phyloP scores from a whole-genome alignment of 2,797 vertebrate species.

The Margarornis squamiger region DNA sequence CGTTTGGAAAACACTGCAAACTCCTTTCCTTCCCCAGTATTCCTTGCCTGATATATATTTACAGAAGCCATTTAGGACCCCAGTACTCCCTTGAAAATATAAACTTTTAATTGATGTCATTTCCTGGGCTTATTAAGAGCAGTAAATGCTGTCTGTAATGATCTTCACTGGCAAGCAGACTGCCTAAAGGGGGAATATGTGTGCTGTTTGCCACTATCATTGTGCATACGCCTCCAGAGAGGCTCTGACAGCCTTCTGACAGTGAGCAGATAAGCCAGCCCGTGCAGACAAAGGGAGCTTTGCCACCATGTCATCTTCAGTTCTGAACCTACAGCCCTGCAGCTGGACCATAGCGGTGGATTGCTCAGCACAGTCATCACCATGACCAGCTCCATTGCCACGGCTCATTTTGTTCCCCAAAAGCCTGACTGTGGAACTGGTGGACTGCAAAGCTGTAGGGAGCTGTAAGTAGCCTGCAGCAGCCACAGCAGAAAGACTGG shows the following conservation, averaged over 20 bases:
- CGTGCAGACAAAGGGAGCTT: background rate
- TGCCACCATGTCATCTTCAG: background rate
- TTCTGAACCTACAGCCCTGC: no score
- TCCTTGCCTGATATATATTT: background rate
- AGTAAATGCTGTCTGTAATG: background rate
- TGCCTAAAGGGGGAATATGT: background rate
- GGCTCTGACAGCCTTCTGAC: background rate
- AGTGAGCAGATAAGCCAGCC: background rate
- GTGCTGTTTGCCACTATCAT: background rate
- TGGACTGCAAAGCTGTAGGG: background rate
- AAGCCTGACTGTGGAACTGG: background rate
- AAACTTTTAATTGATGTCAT: background rate
- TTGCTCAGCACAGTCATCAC: background rate
- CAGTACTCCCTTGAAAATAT: background rate
- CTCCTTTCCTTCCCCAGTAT: background rate
- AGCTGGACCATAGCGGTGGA: rapidly evolving
- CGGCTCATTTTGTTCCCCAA: rapidly evolving
- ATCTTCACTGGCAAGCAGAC: background rate
- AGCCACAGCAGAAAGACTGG: background rate
- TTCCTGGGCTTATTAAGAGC: background rate
- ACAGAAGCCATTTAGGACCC: background rate
- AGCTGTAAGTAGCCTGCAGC: rapidly evolving
- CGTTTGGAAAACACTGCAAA: background rate
- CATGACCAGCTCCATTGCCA: rapidly evolving
- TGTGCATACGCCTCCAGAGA: background rate